Percentiles rank a stretch among this genome's conserved stretches.
These are phyloP conservation scores for Syncerus caffer DNA, from an alignment of 2,797 vertebrate genomes.

Conservation along the genomic window DNA sequence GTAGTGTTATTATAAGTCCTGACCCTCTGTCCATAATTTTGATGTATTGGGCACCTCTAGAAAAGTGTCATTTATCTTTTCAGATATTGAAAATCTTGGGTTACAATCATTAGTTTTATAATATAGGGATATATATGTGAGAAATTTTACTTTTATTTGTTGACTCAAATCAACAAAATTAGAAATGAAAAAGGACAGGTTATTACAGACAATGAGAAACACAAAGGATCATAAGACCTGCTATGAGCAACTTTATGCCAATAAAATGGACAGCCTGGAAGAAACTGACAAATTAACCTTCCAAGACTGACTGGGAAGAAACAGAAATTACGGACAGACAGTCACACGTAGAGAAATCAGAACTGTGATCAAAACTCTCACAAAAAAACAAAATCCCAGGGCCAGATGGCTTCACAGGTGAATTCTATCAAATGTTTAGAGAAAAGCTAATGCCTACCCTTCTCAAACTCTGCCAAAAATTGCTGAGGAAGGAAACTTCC, in stretches of 20 bases:
- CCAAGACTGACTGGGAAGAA: not conserved
- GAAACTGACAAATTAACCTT: rapidly evolving
- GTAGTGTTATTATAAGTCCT: not conserved
- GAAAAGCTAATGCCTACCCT: not conserved
- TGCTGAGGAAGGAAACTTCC: not conserved
- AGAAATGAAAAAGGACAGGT: not conserved
- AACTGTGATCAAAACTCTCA: not conserved
- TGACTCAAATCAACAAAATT: not conserved
- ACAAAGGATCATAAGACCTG: not conserved
- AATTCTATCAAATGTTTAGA: not conserved
- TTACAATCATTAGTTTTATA: not conserved
- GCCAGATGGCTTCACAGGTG: not conserved
- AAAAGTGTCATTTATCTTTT: not conserved
- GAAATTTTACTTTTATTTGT: not conserved
- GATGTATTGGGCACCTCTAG: not conserved
- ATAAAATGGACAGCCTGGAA: not conserved
- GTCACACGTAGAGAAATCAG: not conserved
- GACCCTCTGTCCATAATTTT: not conserved
- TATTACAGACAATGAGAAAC: not conserved
- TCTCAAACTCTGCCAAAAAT: not conserved
- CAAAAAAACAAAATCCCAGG: not conserved
- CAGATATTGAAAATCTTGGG: not conserved
- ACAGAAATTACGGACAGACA: not conserved
- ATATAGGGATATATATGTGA: not conserved
- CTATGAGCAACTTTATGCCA: not conserved